Evolutionary conservation across 2,113 vertebrate genomes (phyloP).

Genomic region (Donacobius atricapilla): DNA sequence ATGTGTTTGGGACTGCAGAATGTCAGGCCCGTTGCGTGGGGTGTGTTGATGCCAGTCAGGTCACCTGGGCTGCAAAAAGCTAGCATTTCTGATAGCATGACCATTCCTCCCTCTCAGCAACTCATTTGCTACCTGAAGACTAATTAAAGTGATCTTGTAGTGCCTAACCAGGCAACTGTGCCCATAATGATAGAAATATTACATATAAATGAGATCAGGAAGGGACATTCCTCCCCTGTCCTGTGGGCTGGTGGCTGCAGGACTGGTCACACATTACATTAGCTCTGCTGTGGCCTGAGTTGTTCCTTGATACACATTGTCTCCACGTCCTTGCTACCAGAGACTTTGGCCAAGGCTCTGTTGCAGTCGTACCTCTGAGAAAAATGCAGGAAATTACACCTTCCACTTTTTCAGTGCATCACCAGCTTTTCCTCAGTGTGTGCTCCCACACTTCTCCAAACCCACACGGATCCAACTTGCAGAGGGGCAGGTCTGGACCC

Average conservation of each 20-base stretch:
- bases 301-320: background rate
- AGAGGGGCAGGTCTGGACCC: background rate
- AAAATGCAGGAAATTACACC: background rate
- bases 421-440: fast-evolving
- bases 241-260: background rate
- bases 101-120: background rate
- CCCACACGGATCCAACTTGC: background rate
- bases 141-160: background rate
- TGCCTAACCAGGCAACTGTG: background rate
- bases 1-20: background rate
- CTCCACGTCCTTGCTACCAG: background rate
- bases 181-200: background rate
- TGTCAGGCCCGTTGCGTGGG: background rate
- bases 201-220: background rate
- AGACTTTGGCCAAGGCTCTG: background rate
- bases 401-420: background rate
- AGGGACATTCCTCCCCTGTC: background rate
- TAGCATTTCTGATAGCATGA: background rate
- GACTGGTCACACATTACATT: background rate
- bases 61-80: background rate
- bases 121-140: background rate
- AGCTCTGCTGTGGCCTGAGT: background rate
- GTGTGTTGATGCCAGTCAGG: background rate
- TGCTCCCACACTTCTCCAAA: background rate
- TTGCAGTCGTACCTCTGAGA: background rate